Percentiles rank a stretch among this genome's conserved stretches.
phyloP scores from a whole-genome alignment of 64 coral and sea anemone genomes.

The Trachythela sp. region DNA sequence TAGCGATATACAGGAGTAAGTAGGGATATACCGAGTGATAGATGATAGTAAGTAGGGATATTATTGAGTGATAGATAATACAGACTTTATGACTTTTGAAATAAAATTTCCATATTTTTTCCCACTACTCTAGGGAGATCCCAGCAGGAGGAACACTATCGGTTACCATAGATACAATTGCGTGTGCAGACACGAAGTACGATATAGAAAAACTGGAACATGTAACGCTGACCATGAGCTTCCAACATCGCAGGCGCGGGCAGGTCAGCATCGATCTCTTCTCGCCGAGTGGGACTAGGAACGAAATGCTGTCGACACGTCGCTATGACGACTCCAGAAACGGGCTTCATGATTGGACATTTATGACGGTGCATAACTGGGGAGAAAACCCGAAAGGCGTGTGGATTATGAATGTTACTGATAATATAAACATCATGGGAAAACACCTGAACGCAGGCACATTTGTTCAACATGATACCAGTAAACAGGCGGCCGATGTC shows the following conservation, averaged over 20 bases:
- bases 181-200: constrained; percentile 52
- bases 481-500: constrained; percentile 1
- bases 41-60: not conserved
- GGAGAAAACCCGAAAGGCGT: constrained; percentile 90
- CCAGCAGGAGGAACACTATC: constrained; percentile 79
- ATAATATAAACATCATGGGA: constrained; percentile 78
- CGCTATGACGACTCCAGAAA: constrained; percentile 83
- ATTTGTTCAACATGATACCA: constrained; percentile 13
- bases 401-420: constrained; percentile 85
- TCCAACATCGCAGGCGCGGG: constrained; percentile 72
- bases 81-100: not conserved
- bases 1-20: not conserved
- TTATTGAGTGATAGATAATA: too few relatives aligned
- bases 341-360: constrained; percentile 73
- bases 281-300: constrained; percentile 95
- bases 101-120: not conserved
- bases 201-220: constrained; percentile 82
- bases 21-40: not conserved
- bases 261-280: constrained; percentile 86
- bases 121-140: constrained; percentile 54
- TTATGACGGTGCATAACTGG: constrained; percentile 97
- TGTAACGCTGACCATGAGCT: constrained; percentile 68
- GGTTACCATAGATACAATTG: constrained; percentile 68
- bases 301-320: constrained; percentile 97
- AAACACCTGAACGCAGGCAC: constrained; percentile 51